Evolutionary conservation across 2,888 invertebrate species (phyloP).

Genomic region (Hirtodrosophila trivittata): DNA sequence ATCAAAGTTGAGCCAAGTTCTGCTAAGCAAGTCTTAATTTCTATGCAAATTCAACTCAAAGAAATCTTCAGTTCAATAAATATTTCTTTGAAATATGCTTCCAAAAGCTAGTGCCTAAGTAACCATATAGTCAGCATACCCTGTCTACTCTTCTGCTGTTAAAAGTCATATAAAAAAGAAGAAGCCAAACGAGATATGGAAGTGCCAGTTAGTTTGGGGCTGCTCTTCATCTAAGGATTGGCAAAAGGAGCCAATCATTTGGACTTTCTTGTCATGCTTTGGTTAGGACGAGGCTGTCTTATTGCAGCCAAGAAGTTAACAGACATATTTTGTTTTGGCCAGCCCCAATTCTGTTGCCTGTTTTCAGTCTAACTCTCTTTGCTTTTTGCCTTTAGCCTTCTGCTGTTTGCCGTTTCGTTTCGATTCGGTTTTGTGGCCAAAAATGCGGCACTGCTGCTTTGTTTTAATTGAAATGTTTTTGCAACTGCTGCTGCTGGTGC

Average conservation of each 20-base stretch:
- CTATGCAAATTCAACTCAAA: no score
- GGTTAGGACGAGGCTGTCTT: slow-evolving; percentile 23
- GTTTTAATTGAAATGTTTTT: slow-evolving; percentile 74
- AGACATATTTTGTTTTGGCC: slow-evolving; percentile 18
- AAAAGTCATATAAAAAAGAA: no score
- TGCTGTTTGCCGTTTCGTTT: slow-evolving; percentile 16
- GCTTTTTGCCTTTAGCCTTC: slow-evolving; percentile 23
- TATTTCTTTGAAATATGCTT: no score
- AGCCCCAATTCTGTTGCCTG: slow-evolving; percentile 7
- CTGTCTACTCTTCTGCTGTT: no score
- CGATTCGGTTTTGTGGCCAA: slow-evolving; percentile 48
- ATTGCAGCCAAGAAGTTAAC: slow-evolving; percentile 36
- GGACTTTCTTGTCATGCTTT: slow-evolving; percentile 21
- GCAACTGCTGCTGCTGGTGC: slow-evolving; percentile 34
- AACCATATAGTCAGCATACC: no score
- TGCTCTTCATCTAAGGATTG: slow-evolving; percentile 23
- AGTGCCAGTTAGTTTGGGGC: slow-evolving; percentile 23
- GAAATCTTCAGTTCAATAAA: no score
- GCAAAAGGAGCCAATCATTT: slow-evolving; percentile 31
- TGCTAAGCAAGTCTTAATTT: no score
- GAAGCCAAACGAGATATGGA: slow-evolving; percentile 10
- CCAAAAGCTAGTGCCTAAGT: no score
- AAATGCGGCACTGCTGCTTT: slow-evolving; percentile 56
- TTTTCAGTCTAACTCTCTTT: slow-evolving; percentile 17
- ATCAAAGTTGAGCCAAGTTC: no score